phyloP scores from a whole-genome alignment of 2,888 invertebrate genomes.

The Heliconius aoede region DNA sequence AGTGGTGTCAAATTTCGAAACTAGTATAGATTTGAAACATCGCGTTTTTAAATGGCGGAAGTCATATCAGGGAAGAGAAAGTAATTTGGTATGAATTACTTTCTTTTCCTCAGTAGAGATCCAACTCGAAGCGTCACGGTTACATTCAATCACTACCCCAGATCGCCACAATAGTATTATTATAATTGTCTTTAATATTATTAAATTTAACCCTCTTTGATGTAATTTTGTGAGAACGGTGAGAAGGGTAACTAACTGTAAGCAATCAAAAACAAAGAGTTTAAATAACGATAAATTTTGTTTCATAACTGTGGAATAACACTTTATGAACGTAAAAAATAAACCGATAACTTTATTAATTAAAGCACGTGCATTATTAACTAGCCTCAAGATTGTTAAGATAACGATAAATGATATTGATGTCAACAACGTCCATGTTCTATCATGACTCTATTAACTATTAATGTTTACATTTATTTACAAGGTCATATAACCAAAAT shows the following conservation, averaged over 20 bases:
- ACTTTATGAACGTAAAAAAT: background rate
- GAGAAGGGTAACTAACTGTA: background rate
- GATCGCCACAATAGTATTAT: background rate
- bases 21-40: background rate
- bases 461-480: slow-evolving; percentile 39
- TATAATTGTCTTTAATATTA: background rate
- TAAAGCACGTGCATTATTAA: slow-evolving; percentile 29
- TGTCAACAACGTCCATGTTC: slow-evolving; percentile 43
- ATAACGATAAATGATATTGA: slow-evolving; percentile 40
- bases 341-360: slow-evolving; percentile 15
- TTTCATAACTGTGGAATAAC: too few species aligned
- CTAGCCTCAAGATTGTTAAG: slow-evolving; percentile 31
- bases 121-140: background rate
- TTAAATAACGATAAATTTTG: slow-evolving; percentile 10
- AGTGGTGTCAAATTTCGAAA: background rate
- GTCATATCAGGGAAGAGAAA: too few species aligned
- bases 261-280: background rate
- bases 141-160: background rate
- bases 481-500: slow-evolving; percentile 37
- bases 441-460: slow-evolving; percentile 44
- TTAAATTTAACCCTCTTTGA: background rate
- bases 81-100: too few species aligned
- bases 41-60: background rate
- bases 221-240: background rate
- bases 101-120: too few species aligned